Conservation (phyloP, 2,888 invertebrate species). For the Neoaliturus tenellus region DNA sequence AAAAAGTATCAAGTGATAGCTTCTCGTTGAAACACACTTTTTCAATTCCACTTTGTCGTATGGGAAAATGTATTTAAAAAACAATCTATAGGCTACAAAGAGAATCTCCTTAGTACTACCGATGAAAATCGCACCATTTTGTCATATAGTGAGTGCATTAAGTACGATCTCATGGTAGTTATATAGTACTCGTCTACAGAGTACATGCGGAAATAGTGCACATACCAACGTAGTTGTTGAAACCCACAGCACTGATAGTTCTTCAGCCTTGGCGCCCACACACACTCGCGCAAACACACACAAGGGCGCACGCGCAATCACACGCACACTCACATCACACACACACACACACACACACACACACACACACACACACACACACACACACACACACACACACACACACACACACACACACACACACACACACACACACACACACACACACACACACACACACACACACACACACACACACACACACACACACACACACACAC, state of each 20-base stretch:
- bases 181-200: neutral
- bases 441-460: neutral
- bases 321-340: no score
- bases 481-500: neutral
- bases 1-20: no score
- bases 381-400: neutral
- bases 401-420: neutral
- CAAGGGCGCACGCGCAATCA: no score
- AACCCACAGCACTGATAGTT: conserved; percentile 9
- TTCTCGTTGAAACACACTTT: no score
- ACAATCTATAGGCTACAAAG: no score
- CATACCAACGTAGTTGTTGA: neutral
- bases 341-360: neutral
- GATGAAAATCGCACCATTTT: no score
- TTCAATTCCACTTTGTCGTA: no score
- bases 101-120: no score
- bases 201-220: neutral
- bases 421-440: neutral
- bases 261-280: conserved; percentile 31
- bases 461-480: neutral
- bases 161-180: neutral
- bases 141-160: no score
- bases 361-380: neutral
- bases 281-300: neutral
- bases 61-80: no score